Conservation (phyloP, 2,888 invertebrate species). For the Tenthredo mesomela region DNA sequence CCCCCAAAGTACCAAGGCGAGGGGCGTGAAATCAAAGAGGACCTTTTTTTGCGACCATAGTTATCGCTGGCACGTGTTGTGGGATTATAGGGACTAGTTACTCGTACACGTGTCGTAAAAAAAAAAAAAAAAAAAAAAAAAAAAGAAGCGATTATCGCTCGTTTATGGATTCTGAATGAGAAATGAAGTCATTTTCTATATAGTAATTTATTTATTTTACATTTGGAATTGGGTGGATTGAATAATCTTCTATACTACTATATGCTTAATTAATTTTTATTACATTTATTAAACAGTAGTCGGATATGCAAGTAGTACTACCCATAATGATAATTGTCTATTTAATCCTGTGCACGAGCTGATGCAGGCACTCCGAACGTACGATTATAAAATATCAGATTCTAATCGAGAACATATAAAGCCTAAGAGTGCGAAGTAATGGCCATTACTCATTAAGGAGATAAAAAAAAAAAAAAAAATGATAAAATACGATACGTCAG, state of each 20-base stretch:
- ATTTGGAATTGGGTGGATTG: neutral
- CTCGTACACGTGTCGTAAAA: conserved; percentile 1
- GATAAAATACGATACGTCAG: neutral
- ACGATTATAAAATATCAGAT: neutral
- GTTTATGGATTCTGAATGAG: conserved; percentile 4
- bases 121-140: conserved; percentile 16
- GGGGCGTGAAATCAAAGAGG: conserved; percentile 19
- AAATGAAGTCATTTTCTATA: neutral
- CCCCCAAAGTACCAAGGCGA: no score
- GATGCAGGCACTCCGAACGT: neutral
- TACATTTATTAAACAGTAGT: neutral
- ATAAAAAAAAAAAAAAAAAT: neutral
- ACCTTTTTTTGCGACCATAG: conserved; percentile 5
- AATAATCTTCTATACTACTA: neutral
- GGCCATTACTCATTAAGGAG: conserved; percentile 35
- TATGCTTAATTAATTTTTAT: neutral
- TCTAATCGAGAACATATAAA: conserved; percentile 23
- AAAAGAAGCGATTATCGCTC: conserved; percentile 1
- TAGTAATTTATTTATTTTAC: neutral
- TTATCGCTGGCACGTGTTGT: conserved; percentile 24
- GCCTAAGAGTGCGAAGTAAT: conserved; percentile 24
- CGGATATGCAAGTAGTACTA: neutral
- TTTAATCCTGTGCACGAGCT: neutral
- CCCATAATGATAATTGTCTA: neutral
- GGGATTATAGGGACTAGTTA: conserved; percentile 15